Base-by-base conservation (phyloP, 2,888 invertebrate genomes). In the Dasypogon diadema region DNA sequence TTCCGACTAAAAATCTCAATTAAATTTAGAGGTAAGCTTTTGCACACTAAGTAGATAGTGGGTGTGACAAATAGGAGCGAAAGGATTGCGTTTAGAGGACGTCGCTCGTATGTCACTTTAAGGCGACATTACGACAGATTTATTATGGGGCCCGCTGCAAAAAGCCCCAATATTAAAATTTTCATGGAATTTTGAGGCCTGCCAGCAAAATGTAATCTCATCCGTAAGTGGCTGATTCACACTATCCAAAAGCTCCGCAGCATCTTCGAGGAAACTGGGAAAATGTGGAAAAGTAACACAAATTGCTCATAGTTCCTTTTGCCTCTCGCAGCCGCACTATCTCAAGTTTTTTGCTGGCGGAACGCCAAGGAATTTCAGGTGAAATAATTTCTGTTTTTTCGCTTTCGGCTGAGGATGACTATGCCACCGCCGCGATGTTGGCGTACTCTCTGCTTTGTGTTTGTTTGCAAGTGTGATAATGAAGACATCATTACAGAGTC, bases 331-430 rank as follows among this genome's bases (percentile, higher is more conserved):
- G 63, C 46, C 22, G 63, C 22, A 46, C 63, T 65, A 21, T 21
- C n/a, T 10, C 37, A 21, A 63, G 42, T 30, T 51, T 51, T 70
- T 54, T 70, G 2, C 26, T 74, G 74, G 74, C 42, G 16, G 3
- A 3, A 6, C 16, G 42, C 74, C 74, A 74, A 58, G 14, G 74
- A 74, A 74, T 74, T 74, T 74, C 74, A 74, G 74, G 74, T 74
- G 48, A 60, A 74, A 74, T 74, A 74, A 60, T 74, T 74, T 74
- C 30, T 30, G 70, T 70, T 51, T 51, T 70, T 70, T 70, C 48
- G 42, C 16, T 70, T 70, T 70, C 70, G 16, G 30, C 12, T 54
- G 30, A 54, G 30, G 70, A 54, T 70, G 54, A 37, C 51, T 51
- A 16, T 54, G 54, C 18, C 30, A 18, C 18, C 34, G 16, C 51